These are phyloP conservation scores for Falcunculus frontatus DNA, from an alignment of 2,113 vertebrate genomes.

Conservation along the genomic window DNA sequence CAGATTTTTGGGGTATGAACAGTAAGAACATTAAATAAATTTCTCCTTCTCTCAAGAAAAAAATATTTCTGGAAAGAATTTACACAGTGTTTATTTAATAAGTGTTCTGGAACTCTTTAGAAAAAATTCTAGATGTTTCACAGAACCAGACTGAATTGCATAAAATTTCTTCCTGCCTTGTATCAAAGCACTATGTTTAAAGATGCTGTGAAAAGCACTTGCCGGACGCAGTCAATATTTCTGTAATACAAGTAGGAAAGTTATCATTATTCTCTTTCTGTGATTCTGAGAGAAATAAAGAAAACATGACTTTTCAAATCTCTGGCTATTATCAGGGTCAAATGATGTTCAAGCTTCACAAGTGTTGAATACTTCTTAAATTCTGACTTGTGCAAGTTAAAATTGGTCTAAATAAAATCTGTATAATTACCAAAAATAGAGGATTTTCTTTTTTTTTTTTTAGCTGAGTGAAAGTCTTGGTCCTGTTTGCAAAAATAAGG, in stretches of 20 bases:
- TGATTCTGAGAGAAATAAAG: background rate
- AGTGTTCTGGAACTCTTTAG: background rate
- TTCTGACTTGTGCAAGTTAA: background rate
- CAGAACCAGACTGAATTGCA: background rate
- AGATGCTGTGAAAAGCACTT: background rate
- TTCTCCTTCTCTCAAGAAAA: background rate
- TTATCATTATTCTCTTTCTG: background rate
- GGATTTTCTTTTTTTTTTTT: background rate
- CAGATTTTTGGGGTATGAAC: background rate
- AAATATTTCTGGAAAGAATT: background rate
- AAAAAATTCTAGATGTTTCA: background rate
- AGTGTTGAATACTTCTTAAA: background rate
- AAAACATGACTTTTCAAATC: background rate
- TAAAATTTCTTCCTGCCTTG: background rate
- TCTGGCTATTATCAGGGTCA: background rate
- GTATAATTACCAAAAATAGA: background rate
- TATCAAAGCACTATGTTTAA: background rate
- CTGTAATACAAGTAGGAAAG: background rate
- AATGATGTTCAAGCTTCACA: background rate
- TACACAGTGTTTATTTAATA: background rate
- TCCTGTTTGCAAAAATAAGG: background rate
- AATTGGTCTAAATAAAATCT: background rate
- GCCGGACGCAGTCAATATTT: background rate
- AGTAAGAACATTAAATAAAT: background rate
- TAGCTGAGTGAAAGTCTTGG: background rate